phyloP scores from a whole-genome alignment of 2,888 invertebrate species.

The Galeopsomyia nigrocyanea region DNA sequence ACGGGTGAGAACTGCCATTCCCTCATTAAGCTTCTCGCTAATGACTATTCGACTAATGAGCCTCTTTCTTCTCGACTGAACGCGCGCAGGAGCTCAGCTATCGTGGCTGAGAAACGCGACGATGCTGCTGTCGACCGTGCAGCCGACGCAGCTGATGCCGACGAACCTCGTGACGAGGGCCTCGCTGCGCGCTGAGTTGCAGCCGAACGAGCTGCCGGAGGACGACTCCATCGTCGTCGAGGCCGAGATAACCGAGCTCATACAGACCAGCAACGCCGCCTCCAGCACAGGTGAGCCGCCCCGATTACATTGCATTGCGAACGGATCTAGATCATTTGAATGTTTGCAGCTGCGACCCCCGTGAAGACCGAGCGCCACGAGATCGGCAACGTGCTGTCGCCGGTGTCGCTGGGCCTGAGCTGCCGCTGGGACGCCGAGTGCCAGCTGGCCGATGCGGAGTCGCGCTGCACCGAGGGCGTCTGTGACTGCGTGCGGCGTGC shows the following conservation, averaged over 20 bases:
- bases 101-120: constrained; percentile 65
- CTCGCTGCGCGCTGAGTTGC: constrained; percentile 52
- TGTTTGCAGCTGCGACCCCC: constrained; percentile 45
- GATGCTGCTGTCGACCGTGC: constrained; percentile 55
- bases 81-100: constrained; percentile 59
- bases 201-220: constrained; percentile 57
- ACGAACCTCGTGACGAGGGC: constrained; percentile 58
- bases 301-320: too few relatives aligned
- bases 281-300: constrained; percentile 40
- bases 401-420: constrained; percentile 82
- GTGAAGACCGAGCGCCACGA: constrained; percentile 65
- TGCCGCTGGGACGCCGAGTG: constrained; percentile 86
- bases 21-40: too few relatives aligned
- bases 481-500: constrained; percentile 81
- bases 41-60: too few relatives aligned
- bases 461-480: constrained; percentile 80
- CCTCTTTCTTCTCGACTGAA: too few relatives aligned
- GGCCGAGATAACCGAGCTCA: constrained; percentile 57
- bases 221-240: constrained; percentile 63
- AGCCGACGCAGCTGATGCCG: constrained; percentile 55
- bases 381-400: constrained; percentile 54
- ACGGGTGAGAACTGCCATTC: constrained; percentile 35
- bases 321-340: too few relatives aligned
- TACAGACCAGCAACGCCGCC: constrained; percentile 52
- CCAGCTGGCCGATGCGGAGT: constrained; percentile 82